Evolutionary conservation across 2,113 vertebrate species (phyloP), one percentile per base, ranked within the genome.

Genomic region (Ia io): DNA sequence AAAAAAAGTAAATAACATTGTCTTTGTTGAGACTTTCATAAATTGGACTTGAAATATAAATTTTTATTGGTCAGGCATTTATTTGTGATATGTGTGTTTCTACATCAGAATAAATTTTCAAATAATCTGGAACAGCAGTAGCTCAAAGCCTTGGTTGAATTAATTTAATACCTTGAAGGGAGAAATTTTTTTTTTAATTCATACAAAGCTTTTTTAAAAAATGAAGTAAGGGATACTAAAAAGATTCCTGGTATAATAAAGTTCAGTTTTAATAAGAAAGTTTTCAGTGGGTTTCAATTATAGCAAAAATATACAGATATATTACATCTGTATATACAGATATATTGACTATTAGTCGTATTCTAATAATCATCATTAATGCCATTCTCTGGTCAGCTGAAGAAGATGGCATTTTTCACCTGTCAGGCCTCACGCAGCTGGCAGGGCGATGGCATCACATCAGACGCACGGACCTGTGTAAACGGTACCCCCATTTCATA

Each of bases 1-100:
- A 63, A 47, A 96, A 95, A 95, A 85, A 47, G 12, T 82, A 89
- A 87, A 28, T 49, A 91, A 78, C 32, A 59, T 44, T 86, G 53
- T 79, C 77, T 97, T 59, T 90, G 69, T 97, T 20, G 76, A 88
- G 65, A 73, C 25, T 40, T 92, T 56, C 18, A 74, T 67, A 53
- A 86, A 76, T 63, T 91, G 71, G 32, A 70, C 67, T 67, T 73
- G 56, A 94, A 85, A 91, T 59, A 32, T 28, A 65, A 32, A 56
- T 74, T 40, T 74, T 90, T 95, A 90, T 82, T 77, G 59, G 30
- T 35, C 23, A 78, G 23, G 11, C 69, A 82, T 93, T 83, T 40
- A 84, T 32, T 88, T 67, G 42, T 67, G 20, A 42, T 37, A 44
- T 32, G 2, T 78, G 20, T 53, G 93, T 85, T 94, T 80, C 53